Base-by-base conservation (phyloP, 1,140 invertebrate genomes). In the Holcopasites calliopsidis region DNA sequence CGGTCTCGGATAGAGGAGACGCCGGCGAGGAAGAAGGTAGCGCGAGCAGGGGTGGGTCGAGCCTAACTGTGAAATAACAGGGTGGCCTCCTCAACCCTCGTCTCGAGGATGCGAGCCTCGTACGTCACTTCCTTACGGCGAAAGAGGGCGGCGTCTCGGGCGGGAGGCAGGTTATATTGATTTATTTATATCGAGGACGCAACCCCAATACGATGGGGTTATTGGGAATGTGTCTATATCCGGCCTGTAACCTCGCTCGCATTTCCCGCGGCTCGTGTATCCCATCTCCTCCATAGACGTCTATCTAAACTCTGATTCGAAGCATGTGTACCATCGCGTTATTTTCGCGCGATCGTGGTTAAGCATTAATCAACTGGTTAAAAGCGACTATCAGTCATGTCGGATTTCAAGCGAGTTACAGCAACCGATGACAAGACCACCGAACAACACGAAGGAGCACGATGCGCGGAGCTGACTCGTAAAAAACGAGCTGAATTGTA, bases 1-100 rank as follows among this genome's bases (percentile, higher is more conserved):
- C 62, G 77, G 82, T 85, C 80, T 84, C 42, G 72, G 83, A 80
- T 86, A 80, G 79, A 85, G 61, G 70, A 73, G 57, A 74, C 71
- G 57, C 44, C 71, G 78, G 68, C 60, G 73, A 79, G 64, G 75
- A 76, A 87, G 79, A 80, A 76, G 82, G 74, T 66, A 73, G 73
- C 79, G 57, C 72, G 62, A 76, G 71, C 55, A 60, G 68, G 40
- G 80, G 84, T 72, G 79, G 83, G 82, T 84, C 80, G 84, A 86
- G 87, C 86, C 89, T 92, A 91, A 92, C 90, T 90, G 91, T 90
- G 88, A 91, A 92, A 92, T 91, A 92, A 91, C 88, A 88, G 84
- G 86, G 88, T 88, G 83, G 84, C 73, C 77, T 85, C 65, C 68
- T 76, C 85, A 76, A 84, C 84, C 84, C 82, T 86, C 84, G 78